These are phyloP conservation scores for Neodiprion fabricii DNA, from an alignment of 1,140 invertebrate species.

Conservation along the genomic window DNA sequence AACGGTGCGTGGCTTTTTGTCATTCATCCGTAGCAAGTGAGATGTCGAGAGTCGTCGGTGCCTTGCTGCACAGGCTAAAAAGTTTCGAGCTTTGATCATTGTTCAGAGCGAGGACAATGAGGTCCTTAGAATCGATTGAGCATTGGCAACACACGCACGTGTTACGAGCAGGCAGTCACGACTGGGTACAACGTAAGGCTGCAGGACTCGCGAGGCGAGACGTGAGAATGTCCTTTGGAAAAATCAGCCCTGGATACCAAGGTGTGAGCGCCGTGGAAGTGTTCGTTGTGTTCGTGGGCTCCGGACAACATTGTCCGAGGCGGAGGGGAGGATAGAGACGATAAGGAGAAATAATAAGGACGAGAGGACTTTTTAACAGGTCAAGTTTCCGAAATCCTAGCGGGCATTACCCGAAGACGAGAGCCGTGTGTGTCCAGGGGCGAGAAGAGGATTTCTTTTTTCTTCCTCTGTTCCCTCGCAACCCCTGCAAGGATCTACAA, in stretches of 20 bases:
- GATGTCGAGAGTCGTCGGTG: too few relatives aligned
- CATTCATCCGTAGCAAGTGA: not conserved
- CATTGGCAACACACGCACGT: not conserved
- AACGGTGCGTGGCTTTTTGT: not conserved
- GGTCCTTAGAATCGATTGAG: not conserved
- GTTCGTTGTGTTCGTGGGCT: too few relatives aligned
- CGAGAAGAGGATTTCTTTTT: not conserved
- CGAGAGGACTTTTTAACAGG: slow-evolving; percentile 50
- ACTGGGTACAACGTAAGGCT: too few relatives aligned
- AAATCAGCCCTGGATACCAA: too few relatives aligned
- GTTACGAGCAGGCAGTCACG: not conserved
- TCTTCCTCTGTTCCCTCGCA: not conserved
- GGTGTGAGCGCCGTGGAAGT: too few relatives aligned
- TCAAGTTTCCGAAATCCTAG: slow-evolving; percentile 46
- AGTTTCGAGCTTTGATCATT: not conserved
- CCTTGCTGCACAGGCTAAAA: too few relatives aligned
- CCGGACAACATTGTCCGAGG: too few relatives aligned
- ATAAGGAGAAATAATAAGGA: not conserved
- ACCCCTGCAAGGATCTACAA: not conserved
- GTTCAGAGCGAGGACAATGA: not conserved
- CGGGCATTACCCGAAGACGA: not conserved
- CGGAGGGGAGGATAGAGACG: not conserved
- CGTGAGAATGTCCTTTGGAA: too few relatives aligned
- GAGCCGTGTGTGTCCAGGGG: not conserved
- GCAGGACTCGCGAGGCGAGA: too few relatives aligned